Evolutionary conservation across 23 tunicate species (phyloP), one percentile per base, ranked within the genome.

Genomic region (Clavelina lepadiformis): DNA sequence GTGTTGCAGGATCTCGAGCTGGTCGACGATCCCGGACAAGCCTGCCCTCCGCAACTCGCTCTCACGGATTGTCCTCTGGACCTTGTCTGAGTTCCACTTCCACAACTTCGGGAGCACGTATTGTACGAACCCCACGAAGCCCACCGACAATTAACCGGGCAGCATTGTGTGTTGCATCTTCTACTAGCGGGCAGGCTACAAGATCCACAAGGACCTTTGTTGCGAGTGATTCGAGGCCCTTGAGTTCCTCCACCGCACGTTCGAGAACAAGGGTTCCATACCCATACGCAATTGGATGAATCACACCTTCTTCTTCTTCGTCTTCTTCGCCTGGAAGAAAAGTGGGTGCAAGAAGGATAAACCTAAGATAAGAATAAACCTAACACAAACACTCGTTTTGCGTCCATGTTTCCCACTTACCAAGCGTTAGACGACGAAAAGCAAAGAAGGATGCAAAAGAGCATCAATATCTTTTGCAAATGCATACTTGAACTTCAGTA

Each of bases 211-310:
- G 63, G 71, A 2, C 80, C 80, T 65, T 74, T 31, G 24, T 45
- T 7, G 22, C 58, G 31, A 28, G 69, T 74, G 15, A 59, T 47
- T n/a, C 20, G 19, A 0, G 80, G 44, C 19, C 57, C 26, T 35
- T 62, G 80, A 8, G 59, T 74, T 0, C 80, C 80, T 4, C 80
- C 70, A 19, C 80, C 80, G 45, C 80, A 74, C 2, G 69, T 20
- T 33, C 15, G 33, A 3, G 71, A 28, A 33, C 80, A 74, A 2
- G 59, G 3, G 0, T 44, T 59, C 80, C 80, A 74, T 19, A 29
- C 23, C 80, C 80, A 74, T n/a, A 32, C 25, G 35, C 80, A 74
- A 1, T 69, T 45, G 26, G 58, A n/a, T 3, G 58, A 61, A 29
- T 51, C 69, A 45, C 80, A 74, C 32, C 69, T 28, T 19, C 69